These are phyloP conservation scores for Hyperopisus bebe DNA, from an alignment of 2,113 vertebrate genomes.

Conservation along the genomic window DNA sequence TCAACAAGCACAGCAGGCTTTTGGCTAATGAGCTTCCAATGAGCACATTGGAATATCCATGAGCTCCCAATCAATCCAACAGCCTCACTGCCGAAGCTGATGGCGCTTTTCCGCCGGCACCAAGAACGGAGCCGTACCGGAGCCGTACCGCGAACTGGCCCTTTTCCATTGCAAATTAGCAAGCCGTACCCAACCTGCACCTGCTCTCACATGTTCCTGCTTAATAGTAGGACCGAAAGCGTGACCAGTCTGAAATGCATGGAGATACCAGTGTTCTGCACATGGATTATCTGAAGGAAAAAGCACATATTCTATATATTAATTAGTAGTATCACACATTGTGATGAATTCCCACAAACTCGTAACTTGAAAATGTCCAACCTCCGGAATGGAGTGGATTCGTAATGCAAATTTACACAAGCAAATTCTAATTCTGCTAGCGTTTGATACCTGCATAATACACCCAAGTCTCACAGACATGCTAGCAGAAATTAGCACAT, in stretches of 20 bases:
- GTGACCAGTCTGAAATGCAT: neutral
- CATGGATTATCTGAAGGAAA: no score
- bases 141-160: no score
- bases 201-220: neutral
- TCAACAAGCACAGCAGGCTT: neutral
- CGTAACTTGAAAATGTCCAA: neutral
- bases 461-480: no score
- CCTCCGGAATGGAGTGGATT: neutral
- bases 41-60: neutral
- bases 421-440: neutral
- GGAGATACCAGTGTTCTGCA: no score
- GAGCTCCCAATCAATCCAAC: neutral
- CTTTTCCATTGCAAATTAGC: no score
- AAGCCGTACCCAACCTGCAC: neutral
- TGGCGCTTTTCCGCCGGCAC: neutral
- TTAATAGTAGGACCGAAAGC: neutral
- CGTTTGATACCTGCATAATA: neutral
- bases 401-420: neutral
- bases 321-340: neutral
- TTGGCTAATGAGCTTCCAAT: neutral
- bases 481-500: neutral
- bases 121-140: neutral
- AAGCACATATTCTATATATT: no score
- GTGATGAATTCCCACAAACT: neutral
- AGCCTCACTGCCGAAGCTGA: neutral